Evolutionary conservation across 2,888 invertebrate genomes (phyloP), one percentile per base, ranked within the genome.

Genomic region (Microctonus brassicae): DNA sequence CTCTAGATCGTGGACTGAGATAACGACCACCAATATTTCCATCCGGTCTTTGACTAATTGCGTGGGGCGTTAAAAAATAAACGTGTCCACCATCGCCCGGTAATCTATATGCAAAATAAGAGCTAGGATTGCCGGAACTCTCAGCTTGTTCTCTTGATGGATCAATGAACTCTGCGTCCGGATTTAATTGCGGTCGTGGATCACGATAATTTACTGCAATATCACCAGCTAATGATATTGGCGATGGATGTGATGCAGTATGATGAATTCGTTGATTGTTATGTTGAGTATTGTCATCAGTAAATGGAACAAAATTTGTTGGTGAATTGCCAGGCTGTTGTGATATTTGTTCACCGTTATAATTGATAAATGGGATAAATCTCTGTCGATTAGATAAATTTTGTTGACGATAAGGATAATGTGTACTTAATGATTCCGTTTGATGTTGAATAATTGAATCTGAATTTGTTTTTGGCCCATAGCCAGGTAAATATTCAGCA

Each of bases 51-150:
- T 88, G 80, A 62, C 82, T 78, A 39, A 88, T 89, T 24, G 91
- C 90, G 80, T 93, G 93, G 2, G 94, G 94, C 70, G 94, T 94
- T 72, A 94, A 88, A 89, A 94, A 94, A 84, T 94, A 94, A 81
- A 94, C 93, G 87, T 94, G 94, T 0, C 94, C 94, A 10, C 93
- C 93, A 78, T 93, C 93, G 0, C 94, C 94, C 0, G 94, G 94
- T 72, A 94, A 88, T 79, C 92, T 89, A 86, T 94, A 94, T 10
- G 94, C 93, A 76, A 94, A 92, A 80, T 92, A 92, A 22, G 93
- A 91, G n/a, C 90, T 91, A 39, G 78, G 77, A 70, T 82, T 85
- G 55, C 80, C 82, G 55, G 75, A 72, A 29, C 72, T 80, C 26
- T 70, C 75, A 24, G 77, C 79, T 47, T 78, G 72, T 69, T 71